phyloP scores from a whole-genome alignment of 1,140 invertebrate species.

The Orius insidiosus region DNA sequence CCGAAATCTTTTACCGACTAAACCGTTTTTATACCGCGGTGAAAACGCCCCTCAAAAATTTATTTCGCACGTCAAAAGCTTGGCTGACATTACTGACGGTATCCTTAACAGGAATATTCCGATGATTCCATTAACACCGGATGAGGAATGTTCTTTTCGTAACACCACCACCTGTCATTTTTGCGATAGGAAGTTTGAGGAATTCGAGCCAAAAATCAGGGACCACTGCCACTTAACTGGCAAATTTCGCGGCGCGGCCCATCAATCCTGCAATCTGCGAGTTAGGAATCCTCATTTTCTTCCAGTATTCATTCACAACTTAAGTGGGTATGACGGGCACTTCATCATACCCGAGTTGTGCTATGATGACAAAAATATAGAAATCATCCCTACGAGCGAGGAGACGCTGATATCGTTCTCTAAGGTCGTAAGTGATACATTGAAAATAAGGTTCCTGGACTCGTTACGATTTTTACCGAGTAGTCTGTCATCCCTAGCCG shows the following conservation, averaged over 20 bases:
- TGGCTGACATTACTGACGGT: too few relatives aligned
- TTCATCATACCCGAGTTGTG: conserved; percentile 23
- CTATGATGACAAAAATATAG: conserved; percentile 21
- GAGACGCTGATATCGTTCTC: conserved; percentile 23
- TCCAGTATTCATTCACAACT: conserved; percentile 27
- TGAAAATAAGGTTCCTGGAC: neutral
- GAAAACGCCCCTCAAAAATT: too few relatives aligned
- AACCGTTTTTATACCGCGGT: too few relatives aligned
- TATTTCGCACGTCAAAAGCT: too few relatives aligned
- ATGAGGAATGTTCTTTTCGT: neutral
- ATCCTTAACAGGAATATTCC: neutral
- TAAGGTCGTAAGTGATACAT: too few relatives aligned
- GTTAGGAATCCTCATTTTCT: conserved; percentile 21
- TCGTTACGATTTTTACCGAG: neutral
- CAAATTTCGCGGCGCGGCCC: conserved; percentile 21
- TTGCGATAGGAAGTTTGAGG: neutral
- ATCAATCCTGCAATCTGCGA: conserved; percentile 23
- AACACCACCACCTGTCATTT: neutral
- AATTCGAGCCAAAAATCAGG: conserved; percentile 13
- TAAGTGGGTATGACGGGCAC: conserved; percentile 25
- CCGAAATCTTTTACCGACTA: too few relatives aligned
- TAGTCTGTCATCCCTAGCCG: neutral
- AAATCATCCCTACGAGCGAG: conserved; percentile 25
- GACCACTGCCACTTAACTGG: conserved; percentile 23
- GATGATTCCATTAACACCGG: neutral